Conservation (phyloP, 2,888 invertebrate species). For the Agriopis marginaria region DNA sequence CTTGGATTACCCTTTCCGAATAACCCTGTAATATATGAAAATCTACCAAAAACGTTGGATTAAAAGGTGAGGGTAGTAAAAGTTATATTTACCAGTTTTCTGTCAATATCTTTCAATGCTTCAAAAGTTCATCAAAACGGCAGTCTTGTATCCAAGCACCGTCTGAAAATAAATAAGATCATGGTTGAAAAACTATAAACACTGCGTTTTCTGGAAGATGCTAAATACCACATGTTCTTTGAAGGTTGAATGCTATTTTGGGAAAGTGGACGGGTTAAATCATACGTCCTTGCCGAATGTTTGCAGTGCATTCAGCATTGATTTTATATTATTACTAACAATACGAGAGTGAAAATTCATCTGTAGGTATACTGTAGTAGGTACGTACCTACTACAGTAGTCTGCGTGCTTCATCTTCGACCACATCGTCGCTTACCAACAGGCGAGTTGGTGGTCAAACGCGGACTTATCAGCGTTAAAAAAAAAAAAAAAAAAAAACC, state of each 20-base stretch:
- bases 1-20: no score
- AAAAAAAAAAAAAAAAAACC: no score
- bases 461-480: no score
- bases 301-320: conserved; percentile 18
- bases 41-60: no score
- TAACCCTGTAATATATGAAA: no score
- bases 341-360: background rate
- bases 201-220: conserved; percentile 37
- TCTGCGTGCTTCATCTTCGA: no score
- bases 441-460: no score
- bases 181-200: conserved; percentile 35
- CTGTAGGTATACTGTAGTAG: background rate
- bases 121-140: conserved; percentile 54
- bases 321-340: conserved; percentile 24
- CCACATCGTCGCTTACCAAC: no score
- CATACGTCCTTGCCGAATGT: conserved; percentile 41
- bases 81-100: conserved; percentile 71
- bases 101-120: conserved; percentile 63
- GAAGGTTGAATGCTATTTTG: conserved; percentile 44
- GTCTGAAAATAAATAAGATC: conserved; percentile 43
- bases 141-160: conserved; percentile 27
- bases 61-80: background rate
- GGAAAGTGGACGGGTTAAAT: conserved; percentile 40
- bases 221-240: conserved; percentile 25
- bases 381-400: no score